A percentile compares a stretch with the other conserved stretches of the same genome.
phyloP scores from a whole-genome alignment of 2,113 vertebrate species.

The Bucco capensis region DNA sequence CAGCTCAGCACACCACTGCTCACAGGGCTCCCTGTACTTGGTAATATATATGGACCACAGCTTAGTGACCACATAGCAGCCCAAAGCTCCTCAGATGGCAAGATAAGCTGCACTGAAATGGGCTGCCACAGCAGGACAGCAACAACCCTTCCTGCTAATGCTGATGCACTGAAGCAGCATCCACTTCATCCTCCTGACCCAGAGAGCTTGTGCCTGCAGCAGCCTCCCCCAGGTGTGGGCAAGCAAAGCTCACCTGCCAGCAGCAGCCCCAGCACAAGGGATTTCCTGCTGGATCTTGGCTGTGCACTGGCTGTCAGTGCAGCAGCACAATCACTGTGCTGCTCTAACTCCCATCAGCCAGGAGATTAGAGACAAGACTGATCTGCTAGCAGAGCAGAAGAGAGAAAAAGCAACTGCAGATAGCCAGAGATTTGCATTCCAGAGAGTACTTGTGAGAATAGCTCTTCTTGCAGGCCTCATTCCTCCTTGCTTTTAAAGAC shows the following conservation, averaged over 20 bases:
- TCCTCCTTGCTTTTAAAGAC: background rate
- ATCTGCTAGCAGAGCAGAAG: background rate
- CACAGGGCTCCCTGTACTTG: fast-evolving
- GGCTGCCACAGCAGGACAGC: background rate
- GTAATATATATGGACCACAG: background rate
- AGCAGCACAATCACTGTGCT: background rate
- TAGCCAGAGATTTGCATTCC: background rate
- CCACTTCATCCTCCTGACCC: background rate
- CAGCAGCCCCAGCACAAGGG: background rate
- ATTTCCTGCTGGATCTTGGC: background rate
- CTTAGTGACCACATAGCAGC: background rate
- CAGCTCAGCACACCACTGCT: background rate
- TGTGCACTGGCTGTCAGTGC: background rate
- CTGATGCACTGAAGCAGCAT: background rate
- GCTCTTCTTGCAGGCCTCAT: background rate
- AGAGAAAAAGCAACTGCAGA: background rate
- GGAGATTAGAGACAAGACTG: background rate
- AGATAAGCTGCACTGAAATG: background rate
- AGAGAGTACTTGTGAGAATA: background rate
- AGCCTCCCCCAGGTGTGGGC: background rate
- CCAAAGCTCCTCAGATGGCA: background rate
- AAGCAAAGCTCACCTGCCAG: background rate
- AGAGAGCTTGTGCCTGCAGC: background rate
- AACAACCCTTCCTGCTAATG: background rate
- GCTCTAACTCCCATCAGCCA: background rate